Conservation (phyloP, 2,113 vertebrate genomes). For the Tor tambroides region DNA sequence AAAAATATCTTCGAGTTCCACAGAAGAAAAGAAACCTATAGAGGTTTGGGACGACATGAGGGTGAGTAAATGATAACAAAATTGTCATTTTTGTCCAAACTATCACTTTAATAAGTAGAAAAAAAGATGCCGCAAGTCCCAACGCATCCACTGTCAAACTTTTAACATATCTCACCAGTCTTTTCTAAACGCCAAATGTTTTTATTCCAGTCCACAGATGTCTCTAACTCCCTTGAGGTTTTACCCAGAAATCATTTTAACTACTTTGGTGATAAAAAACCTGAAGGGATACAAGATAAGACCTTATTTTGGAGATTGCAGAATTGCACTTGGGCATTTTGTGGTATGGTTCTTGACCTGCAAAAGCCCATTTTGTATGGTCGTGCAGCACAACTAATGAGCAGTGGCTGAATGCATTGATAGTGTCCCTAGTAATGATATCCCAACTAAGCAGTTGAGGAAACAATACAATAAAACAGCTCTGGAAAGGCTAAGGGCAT, state of each 20-base stretch:
- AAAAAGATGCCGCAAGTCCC: slow-evolving; percentile 37
- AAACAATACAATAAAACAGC: slow-evolving; percentile 34
- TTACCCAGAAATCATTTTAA: slow-evolving; percentile 69
- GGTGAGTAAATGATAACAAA: background rate
- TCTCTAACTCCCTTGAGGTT: slow-evolving; percentile 61
- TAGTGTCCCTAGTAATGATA: slow-evolving; percentile 2
- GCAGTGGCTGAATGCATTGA: slow-evolving; percentile 34
- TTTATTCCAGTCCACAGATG: slow-evolving; percentile 57
- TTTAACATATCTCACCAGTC: slow-evolving; percentile 63
- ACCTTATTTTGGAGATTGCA: slow-evolving; percentile 47
- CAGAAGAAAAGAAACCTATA: background rate
- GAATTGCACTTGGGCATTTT: background rate
- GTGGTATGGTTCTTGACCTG: background rate
- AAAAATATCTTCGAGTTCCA: background rate
- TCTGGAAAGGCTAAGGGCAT: background rate
- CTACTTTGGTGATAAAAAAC: slow-evolving; percentile 65
- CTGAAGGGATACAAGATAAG: slow-evolving; percentile 61
- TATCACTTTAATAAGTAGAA: background rate
- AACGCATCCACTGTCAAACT: slow-evolving; percentile 52
- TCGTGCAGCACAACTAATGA: slow-evolving; percentile 18
- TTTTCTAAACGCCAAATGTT: slow-evolving; percentile 21
- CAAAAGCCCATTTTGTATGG: slow-evolving; percentile 23
- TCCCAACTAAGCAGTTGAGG: slow-evolving; percentile 29
- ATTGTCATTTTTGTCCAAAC: background rate
- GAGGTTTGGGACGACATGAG: background rate